phyloP scores from a whole-genome alignment of 2,113 vertebrate genomes.

The Trogon melanurus region DNA sequence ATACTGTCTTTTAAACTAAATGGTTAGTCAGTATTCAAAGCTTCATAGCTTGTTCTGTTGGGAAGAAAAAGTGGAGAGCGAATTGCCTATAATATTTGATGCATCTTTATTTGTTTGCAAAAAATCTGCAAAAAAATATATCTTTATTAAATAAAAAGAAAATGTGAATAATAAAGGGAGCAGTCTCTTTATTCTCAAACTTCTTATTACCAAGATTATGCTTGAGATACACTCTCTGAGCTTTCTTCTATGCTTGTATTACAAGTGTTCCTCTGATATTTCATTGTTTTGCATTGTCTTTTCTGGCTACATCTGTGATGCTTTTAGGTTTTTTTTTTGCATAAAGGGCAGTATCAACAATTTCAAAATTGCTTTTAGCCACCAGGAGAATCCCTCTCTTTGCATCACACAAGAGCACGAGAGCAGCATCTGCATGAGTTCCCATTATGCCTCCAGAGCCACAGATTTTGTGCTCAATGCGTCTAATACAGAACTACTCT shows the following conservation, averaged over 20 bases:
- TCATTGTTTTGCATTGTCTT: neutral
- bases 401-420: neutral
- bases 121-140: neutral
- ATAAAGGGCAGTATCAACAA: neutral
- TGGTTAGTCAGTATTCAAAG: neutral
- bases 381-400: neutral
- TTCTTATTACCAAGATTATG: neutral
- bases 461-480: neutral
- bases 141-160: neutral
- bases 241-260: neutral
- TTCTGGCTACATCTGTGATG: neutral
- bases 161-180: neutral
- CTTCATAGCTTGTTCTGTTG: neutral
- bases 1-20: neutral
- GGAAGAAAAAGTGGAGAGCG: neutral
- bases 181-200: neutral
- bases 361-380: neutral
- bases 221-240: neutral
- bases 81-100: neutral
- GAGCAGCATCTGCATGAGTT: neutral
- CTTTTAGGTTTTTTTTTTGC: neutral
- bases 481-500: neutral
- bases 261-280: neutral
- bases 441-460: neutral
- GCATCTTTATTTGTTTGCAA: slow-evolving; percentile 2